Evolutionary conservation across 2,797 vertebrate genomes (phyloP).

Genomic region (Chaunax sp.): DNA sequence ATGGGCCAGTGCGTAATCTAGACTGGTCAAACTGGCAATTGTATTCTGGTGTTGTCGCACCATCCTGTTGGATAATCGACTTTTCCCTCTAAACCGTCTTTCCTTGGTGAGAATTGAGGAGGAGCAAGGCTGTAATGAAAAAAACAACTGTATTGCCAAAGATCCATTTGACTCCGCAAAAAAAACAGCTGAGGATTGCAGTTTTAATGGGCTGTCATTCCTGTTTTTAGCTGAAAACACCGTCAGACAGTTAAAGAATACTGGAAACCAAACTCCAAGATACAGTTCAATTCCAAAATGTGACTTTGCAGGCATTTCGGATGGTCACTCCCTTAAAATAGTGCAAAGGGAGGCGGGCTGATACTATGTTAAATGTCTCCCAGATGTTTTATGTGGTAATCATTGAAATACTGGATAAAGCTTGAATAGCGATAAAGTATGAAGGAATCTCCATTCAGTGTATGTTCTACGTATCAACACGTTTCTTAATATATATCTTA

Average conservation of each 20-base stretch:
- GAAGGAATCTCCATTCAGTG: too few relatives aligned
- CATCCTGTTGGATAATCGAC: not conserved
- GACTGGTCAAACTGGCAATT: conserved; percentile 4
- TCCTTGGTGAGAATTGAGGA: conserved; percentile 8
- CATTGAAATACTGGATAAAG: conserved; percentile 1
- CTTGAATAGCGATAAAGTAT: not conserved
- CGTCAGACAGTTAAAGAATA: not conserved
- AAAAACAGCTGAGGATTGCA: conserved; percentile 7
- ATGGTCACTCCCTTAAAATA: conserved; percentile 59
- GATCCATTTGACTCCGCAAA: not conserved
- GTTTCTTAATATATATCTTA: not conserved
- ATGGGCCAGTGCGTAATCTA: not conserved
- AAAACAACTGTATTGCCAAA: not conserved
- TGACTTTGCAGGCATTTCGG: conserved; percentile 11
- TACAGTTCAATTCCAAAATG: conserved; percentile 30
- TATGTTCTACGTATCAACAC: not conserved
- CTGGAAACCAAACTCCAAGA: not conserved
- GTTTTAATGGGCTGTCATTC: conserved; percentile 24
- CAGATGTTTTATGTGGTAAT: conserved; percentile 49
- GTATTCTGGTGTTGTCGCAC: not conserved
- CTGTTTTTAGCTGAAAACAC: not conserved
- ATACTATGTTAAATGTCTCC: conserved; percentile 25
- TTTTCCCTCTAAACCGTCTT: conserved; percentile 2
- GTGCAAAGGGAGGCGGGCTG: conserved; percentile 21
- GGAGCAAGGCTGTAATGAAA: conserved; percentile 3